Base-by-base conservation (phyloP, 1,140 invertebrate species). In the Anoplophora glabripennis region DNA sequence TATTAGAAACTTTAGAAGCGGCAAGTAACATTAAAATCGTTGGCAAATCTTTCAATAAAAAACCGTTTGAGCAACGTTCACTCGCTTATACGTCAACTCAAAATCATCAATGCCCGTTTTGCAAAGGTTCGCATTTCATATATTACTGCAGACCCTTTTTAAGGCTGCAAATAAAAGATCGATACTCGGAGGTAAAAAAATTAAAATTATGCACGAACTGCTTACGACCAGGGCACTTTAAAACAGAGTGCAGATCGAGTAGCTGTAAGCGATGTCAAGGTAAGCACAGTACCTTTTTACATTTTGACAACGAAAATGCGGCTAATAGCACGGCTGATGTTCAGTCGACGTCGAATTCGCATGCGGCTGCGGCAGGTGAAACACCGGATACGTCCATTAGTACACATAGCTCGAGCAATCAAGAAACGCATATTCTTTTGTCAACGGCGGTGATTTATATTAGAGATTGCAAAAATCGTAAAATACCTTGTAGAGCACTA, bases 41-140 rank as follows among this genome's bases (percentile, higher is more conserved):
- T 42, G 17, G 17, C 11, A 41, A 42, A 45, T 35, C 11, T 15
- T 28, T 10, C n/a, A 28, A 53, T 11, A 36, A 35, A 14, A 48
- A 49, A 54, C n/a, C n/a, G 36, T 41, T 38, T 44, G 47, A 55
- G 9, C 18, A 47, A n/a, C 9, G n/a, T 14, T 35, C 18, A 17
- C 5, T 34, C 38, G 11, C 35, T 40, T 37, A 38, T 14, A 33
- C 42, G 46, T 36, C 35, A 46, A 15, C 10, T 47, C 18, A 35
- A 38, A 36, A n/a, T 41, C 36, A 34, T 4, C 35, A 9, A 4
- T 59, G 61, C 34, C n/a, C 35, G 11, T 36, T 44, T 58, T 63
- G 57, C 35, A 53, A 55, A n/a, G 46, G 46, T 35, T 10, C n/a
- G 8, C 61, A 63, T 44, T 18, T n/a, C 7, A 53, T 59, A 36